Evolutionary conservation across 2,113 vertebrate species (phyloP), one percentile per base, ranked within the genome.

Genomic region (Camelus dromedarius): DNA sequence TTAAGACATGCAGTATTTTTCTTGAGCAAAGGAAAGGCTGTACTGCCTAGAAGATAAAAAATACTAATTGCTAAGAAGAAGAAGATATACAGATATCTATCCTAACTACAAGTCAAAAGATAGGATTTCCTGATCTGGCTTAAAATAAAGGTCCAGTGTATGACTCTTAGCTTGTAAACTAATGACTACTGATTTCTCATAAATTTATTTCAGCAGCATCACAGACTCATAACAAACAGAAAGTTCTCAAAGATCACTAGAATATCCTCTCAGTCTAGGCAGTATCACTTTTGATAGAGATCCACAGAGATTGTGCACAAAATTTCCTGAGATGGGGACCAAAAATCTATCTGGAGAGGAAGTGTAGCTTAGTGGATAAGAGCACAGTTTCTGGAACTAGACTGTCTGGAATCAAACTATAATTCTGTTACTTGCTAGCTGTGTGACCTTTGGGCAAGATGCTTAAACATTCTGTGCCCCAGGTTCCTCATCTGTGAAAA

Each of bases 41-140:
- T 89, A 48, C 16, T 66, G 22, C 82, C 54, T 75, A 70, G 46
- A 85, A 88, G 35, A 80, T 88, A 73, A 91, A 93, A 93, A 93
- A 81, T 1, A 54, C 4, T 67, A 96, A 24, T 12, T 75, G 26
- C 13, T 1, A 54, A 91, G 48, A 64, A 73, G 24, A 54, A 86
- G 8, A 52, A 35, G 35, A 20, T 66, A 79, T 58, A 72, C 8
- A 50, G 72, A 56, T 84, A 76, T 32, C 5, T 81, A 42, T 81
- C 12, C 28, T 62, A 42, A 76, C 42, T 80, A 52, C 52, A 87
- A 84, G 91, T 72, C 15, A 58, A 95, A 91, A 73, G 5, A 80
- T 56, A 75, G 9, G 30, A 28, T 56, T 81, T 90, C 67, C 84
- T 93, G n/a, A 93, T 89, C 8, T 50, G 12, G 22, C 13, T 93